Conservation (phyloP, 2,797 vertebrate species). For the Tenualosa ilisha region DNA sequence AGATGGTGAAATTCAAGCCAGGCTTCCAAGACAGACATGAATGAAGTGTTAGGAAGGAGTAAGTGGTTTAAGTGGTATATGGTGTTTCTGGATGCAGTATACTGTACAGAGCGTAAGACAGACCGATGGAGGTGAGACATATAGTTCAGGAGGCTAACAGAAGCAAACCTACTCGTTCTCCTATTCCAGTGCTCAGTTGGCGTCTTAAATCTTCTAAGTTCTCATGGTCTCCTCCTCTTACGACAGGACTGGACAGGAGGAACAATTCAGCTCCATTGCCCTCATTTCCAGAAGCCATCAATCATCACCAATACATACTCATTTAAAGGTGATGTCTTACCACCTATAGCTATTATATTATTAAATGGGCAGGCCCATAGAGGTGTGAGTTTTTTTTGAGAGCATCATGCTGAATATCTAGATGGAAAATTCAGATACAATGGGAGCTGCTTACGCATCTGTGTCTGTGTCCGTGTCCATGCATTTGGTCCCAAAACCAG, state of each 20-base stretch:
- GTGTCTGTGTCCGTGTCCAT: conserved; percentile 68
- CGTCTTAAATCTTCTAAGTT: not conserved
- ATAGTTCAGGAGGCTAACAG: not conserved
- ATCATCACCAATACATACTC: not conserved
- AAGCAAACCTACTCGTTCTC: not conserved
- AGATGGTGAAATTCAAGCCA: not conserved
- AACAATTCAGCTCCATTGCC: not conserved
- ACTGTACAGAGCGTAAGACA: no score
- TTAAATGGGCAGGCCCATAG: not conserved
- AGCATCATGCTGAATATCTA: not conserved
- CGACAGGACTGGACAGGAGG: not conserved
- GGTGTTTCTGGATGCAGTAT: no score
- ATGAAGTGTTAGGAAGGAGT: not conserved
- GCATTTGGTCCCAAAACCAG: conserved; percentile 79
- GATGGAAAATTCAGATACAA: not conserved
- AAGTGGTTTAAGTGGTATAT: not conserved
- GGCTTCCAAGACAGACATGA: not conserved
- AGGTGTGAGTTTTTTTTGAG: not conserved
- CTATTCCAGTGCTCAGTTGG: not conserved
- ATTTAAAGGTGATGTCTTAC: no score
- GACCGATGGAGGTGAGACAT: no score
- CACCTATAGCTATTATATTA: not conserved
- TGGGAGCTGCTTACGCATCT: conserved; percentile 57
- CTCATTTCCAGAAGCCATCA: not conserved
- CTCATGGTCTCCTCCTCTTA: not conserved